phyloP scores from a whole-genome alignment of 2,888 invertebrate genomes.

The Troides aeacus region DNA sequence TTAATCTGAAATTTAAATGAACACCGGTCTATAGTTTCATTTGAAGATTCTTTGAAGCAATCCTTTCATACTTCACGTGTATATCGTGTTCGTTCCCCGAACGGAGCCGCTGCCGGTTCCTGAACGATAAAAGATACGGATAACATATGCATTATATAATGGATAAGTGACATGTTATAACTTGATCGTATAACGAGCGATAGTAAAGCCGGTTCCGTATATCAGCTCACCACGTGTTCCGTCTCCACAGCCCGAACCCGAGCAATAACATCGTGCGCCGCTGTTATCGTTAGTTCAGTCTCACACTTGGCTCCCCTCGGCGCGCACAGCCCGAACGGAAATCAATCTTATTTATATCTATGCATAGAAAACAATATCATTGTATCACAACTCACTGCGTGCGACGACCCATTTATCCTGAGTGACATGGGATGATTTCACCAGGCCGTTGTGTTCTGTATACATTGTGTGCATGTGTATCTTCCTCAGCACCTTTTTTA shows the following conservation, averaged over 20 bases:
- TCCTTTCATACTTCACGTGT: background rate
- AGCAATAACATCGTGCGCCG: constrained; percentile 21
- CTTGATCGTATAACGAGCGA: background rate
- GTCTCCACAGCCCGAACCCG: constrained; percentile 20
- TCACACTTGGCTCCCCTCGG: constrained; percentile 6
- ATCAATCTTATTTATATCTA: constrained; percentile 5
- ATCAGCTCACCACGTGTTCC: constrained; percentile 19
- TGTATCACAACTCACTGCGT: background rate
- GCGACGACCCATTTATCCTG: constrained; percentile 21
- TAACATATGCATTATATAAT: too few species aligned
- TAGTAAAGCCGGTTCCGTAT: background rate
- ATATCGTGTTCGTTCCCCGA: constrained; percentile 2
- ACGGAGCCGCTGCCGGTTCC: background rate
- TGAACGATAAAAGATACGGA: too few species aligned
- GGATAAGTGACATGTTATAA: background rate
- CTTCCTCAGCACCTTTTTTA: too few species aligned
- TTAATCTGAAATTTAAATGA: background rate
- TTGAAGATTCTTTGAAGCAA: background rate
- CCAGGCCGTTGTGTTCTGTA: background rate
- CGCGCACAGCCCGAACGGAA: background rate
- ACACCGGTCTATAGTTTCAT: background rate
- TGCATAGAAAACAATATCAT: background rate
- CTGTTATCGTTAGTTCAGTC: constrained; percentile 23
- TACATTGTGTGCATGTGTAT: background rate
- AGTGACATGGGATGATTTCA: constrained; percentile 12